A percentile compares a stretch with the other conserved stretches of the same genome.
Evolutionary conservation across 2,113 vertebrate genomes (phyloP).

Genomic region (Prunella fulvescens): DNA sequence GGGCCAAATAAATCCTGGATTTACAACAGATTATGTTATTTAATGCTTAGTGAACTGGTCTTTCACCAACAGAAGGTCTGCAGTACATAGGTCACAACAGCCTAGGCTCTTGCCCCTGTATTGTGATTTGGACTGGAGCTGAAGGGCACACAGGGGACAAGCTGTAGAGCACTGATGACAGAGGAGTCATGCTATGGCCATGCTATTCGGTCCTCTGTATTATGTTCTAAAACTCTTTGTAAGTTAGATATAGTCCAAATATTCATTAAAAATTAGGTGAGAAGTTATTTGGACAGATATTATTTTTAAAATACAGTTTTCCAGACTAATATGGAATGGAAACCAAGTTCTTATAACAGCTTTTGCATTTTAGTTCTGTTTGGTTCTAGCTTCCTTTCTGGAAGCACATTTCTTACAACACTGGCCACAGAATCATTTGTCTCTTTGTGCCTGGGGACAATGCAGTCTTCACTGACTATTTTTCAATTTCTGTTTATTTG

Average conservation of each 20-base stretch:
- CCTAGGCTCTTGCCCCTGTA: neutral
- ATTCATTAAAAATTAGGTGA: neutral
- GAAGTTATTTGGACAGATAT: neutral
- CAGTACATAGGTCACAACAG: neutral
- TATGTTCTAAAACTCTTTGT: neutral
- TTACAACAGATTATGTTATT: neutral
- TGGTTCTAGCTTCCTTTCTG: neutral
- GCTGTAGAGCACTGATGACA: neutral
- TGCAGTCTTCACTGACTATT: neutral
- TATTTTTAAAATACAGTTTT: neutral
- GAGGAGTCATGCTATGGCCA: neutral
- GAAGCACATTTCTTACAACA: neutral
- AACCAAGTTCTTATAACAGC: neutral
- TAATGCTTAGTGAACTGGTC: neutral
- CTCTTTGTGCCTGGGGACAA: neutral
- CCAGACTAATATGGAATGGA: neutral
- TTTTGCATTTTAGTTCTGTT: neutral
- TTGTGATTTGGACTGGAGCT: neutral
- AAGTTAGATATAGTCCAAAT: neutral
- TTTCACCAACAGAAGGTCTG: neutral
- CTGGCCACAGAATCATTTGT: neutral
- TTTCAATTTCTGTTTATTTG: neutral
- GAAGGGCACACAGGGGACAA: neutral
- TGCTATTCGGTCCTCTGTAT: neutral
- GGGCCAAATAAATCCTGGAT: neutral